These are phyloP conservation scores for Axea sp. DNA, from an alignment of 2,888 invertebrate genomes.

Conservation along the genomic window DNA sequence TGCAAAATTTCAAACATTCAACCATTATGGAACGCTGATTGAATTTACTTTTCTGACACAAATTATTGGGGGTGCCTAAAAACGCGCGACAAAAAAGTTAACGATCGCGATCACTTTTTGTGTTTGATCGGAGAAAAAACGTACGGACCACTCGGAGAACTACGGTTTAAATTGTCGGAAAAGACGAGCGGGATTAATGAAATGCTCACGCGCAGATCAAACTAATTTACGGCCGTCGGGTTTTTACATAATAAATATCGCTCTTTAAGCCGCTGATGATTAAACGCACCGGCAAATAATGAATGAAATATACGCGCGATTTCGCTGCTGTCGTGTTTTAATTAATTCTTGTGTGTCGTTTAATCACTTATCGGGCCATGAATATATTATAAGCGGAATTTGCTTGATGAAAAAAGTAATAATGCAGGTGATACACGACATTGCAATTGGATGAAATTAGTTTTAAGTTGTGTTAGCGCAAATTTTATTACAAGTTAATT, in stretches of 20 bases:
- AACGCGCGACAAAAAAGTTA: too few species aligned
- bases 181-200: constrained; percentile 32
- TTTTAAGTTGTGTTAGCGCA: too few species aligned
- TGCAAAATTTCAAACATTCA: background rate
- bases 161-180: constrained; percentile 10
- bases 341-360: constrained; percentile 22
- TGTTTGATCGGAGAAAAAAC: too few species aligned
- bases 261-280: constrained; percentile 20
- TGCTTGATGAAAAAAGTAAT: constrained; percentile 11
- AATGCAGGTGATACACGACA: background rate
- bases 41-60: constrained; percentile 15
- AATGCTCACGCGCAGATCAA: constrained; percentile 11
- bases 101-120: too few species aligned
- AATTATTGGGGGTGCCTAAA: background rate
- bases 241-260: constrained; percentile 30
- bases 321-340: constrained; percentile 9
- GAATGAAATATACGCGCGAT: constrained; percentile 16
- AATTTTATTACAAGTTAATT: too few species aligned
- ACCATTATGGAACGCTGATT: constrained; percentile 14
- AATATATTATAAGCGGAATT: constrained; percentile 17
- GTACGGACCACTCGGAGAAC: background rate
- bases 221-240: constrained; percentile 11
- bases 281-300: constrained; percentile 23
- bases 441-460: too few species aligned
- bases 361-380: constrained; percentile 13